Evolutionary conservation across 2,888 invertebrate species (phyloP).

Genomic region (Oligia latruncula): DNA sequence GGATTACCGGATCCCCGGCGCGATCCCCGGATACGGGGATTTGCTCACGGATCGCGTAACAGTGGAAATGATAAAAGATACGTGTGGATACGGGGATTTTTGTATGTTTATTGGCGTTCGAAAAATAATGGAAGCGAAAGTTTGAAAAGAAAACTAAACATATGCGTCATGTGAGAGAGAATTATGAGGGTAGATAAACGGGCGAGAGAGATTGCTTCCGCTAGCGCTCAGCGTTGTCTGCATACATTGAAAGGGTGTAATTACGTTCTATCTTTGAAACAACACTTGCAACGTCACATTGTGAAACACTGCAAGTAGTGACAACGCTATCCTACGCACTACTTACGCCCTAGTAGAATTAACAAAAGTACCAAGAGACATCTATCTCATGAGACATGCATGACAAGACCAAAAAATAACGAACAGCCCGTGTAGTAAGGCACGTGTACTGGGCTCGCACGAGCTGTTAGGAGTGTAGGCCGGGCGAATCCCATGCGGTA

Average conservation of each 20-base stretch:
- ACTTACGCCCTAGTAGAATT: conserved; percentile 52
- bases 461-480: conserved; percentile 79
- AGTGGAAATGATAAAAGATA: conserved; percentile 89
- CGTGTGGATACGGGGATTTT: conserved; percentile 70
- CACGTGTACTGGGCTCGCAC: conserved; percentile 76
- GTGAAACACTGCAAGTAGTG: conserved; percentile 35
- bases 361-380: conserved; percentile 57
- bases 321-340: conserved; percentile 53
- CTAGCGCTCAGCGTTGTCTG: conserved; percentile 48
- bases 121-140: conserved; percentile 58
- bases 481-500: conserved; percentile 78
- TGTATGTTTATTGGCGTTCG: conserved; percentile 64
- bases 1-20: conserved; percentile 87
- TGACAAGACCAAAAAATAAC: conserved; percentile 63
- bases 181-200: conserved; percentile 60
- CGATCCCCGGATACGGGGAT: conserved; percentile 88
- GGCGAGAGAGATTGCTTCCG: conserved; percentile 59
- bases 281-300: conserved; percentile 47
- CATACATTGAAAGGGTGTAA: conserved; percentile 62
- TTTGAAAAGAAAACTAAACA: conserved; percentile 58
- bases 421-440: conserved; percentile 59
- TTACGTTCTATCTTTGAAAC: conserved; percentile 59
- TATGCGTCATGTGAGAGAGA: conserved; percentile 54
- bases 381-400: conserved; percentile 61
- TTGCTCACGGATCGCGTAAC: conserved; percentile 87